Conservation (phyloP, 2,797 vertebrate species). For the Thalassophryne amazonica region DNA sequence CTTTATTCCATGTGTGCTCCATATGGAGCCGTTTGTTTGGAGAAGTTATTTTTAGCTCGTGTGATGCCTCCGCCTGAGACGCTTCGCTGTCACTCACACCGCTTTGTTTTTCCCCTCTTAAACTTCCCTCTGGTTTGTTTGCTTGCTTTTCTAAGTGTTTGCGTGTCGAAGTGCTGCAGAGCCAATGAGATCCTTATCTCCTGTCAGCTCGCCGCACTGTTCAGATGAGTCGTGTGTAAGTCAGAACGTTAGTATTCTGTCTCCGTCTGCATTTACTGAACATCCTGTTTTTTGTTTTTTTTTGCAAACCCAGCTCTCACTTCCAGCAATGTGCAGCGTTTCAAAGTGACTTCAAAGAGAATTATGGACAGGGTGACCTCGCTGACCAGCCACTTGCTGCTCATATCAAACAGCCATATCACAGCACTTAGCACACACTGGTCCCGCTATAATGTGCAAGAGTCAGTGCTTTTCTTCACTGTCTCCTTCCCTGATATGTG, state of each 20-base stretch:
- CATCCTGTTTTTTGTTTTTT: background rate
- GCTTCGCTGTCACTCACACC: slow-evolving; percentile 44
- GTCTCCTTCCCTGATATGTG: background rate
- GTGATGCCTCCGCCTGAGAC: slow-evolving; percentile 42
- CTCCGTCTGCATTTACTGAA: background rate
- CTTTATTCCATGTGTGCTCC: slow-evolving; percentile 49
- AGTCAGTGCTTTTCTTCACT: slow-evolving; percentile 22
- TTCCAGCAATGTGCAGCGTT: background rate
- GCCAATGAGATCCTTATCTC: background rate
- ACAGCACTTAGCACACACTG: slow-evolving; percentile 30
- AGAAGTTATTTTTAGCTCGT: slow-evolving; percentile 64
- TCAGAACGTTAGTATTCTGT: background rate
- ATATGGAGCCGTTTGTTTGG: slow-evolving; percentile 49
- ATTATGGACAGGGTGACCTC: slow-evolving; percentile 2
- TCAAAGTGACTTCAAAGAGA: background rate
- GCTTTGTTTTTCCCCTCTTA: slow-evolving; percentile 15
- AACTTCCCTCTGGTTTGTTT: slow-evolving; percentile 18
- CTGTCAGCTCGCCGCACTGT: slow-evolving; percentile 4
- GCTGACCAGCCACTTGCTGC: slow-evolving; percentile 15
- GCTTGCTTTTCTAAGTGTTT: slow-evolving; percentile 9
- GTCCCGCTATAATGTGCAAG: slow-evolving; percentile 30
- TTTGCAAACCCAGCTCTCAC: background rate
- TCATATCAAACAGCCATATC: slow-evolving; percentile 26
- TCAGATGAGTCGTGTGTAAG: background rate
- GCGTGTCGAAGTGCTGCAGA: background rate